Percentiles rank a stretch among this genome's conserved stretches.
These are phyloP conservation scores for Mythimna albipuncta DNA, from an alignment of 2,888 invertebrate species.

Conservation along the genomic window DNA sequence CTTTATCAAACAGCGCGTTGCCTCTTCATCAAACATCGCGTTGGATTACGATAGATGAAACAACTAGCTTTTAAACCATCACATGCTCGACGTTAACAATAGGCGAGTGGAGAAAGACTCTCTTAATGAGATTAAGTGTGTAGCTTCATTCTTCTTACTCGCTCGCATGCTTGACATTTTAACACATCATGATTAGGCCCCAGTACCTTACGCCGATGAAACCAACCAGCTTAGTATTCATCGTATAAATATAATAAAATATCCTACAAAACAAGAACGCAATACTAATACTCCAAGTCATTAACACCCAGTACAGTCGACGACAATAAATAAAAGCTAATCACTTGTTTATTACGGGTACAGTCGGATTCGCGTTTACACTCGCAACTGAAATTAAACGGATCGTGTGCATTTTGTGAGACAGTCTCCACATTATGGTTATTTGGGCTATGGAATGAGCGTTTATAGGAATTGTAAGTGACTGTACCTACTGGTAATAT, in stretches of 20 bases:
- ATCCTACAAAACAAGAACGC: neutral
- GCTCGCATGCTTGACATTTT: too few relatives aligned
- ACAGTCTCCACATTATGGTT: conserved; percentile 12
- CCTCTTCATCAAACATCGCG: too few relatives aligned
- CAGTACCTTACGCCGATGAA: too few relatives aligned
- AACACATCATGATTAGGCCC: too few relatives aligned
- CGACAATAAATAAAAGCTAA: conserved; percentile 56
- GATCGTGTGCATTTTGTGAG: conserved; percentile 40
- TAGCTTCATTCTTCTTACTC: too few relatives aligned
- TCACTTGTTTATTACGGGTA: conserved; percentile 54
- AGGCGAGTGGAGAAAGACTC: too few relatives aligned
- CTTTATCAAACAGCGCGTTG: too few relatives aligned
- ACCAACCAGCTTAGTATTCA: too few relatives aligned
- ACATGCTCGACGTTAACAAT: too few relatives aligned
- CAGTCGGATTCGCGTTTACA: conserved; percentile 25
- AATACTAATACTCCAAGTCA: conserved; percentile 16
- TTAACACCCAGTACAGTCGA: conserved; percentile 33
- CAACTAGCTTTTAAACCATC: too few relatives aligned
- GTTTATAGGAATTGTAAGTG: conserved; percentile 5
- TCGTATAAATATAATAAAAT: neutral
- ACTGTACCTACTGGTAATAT: neutral
- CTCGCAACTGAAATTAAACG: conserved; percentile 38
- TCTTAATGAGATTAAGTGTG: too few relatives aligned
- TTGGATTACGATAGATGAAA: too few relatives aligned
- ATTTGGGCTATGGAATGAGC: conserved; percentile 30